Percentiles rank a stretch among this genome's conserved stretches.
These are phyloP conservation scores for Amia ocellicauda DNA, from an alignment of 2,113 vertebrate genomes.

Conservation along the genomic window DNA sequence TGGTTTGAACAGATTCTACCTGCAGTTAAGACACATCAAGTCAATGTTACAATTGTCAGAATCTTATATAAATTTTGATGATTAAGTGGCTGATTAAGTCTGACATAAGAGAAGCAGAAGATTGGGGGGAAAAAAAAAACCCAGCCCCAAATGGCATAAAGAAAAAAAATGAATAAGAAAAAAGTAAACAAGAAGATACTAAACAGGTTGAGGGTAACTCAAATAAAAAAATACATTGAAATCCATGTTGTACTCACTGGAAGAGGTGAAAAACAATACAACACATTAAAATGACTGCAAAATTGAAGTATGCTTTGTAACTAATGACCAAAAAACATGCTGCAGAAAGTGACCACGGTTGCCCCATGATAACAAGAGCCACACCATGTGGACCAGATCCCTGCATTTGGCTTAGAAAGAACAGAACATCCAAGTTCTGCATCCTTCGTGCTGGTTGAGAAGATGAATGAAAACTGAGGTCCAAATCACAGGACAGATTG, in stretches of 20 bases:
- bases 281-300: no score
- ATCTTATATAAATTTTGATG: no score
- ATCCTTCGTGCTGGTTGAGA: no score
- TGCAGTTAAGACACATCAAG: no score
- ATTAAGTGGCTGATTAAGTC: neutral
- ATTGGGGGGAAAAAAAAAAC: neutral
- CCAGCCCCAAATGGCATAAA: neutral
- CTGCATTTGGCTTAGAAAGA: no score
- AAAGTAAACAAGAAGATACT: neutral
- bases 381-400: no score
- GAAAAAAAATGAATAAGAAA: neutral
- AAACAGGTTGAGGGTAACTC: neutral
- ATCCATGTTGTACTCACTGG: neutral
- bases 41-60: no score
- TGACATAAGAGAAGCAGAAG: neutral
- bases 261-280: neutral
- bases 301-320: neutral
- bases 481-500: no score
- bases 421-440: no score
- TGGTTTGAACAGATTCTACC: no score
- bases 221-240: neutral
- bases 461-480: no score
- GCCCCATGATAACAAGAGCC: neutral
- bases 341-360: slow-evolving; percentile 6
- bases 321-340: neutral